Conservation (phyloP, 2,888 invertebrate species). For the Oscheius sp. region DNA sequence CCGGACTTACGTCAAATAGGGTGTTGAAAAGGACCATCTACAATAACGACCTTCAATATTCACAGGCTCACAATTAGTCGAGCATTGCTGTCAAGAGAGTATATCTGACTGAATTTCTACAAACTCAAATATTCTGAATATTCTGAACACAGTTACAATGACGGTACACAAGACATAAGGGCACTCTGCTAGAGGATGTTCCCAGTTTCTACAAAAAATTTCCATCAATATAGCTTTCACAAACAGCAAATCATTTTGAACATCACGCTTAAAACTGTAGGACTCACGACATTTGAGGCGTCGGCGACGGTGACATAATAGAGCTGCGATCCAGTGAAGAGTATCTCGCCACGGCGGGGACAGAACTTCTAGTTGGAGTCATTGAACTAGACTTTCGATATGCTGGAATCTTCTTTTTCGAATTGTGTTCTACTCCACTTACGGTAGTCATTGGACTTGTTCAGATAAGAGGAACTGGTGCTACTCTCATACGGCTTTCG, state of each 20-base stretch:
- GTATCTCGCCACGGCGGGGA: slow-evolving; percentile 42
- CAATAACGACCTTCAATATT: background rate
- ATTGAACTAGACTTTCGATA: slow-evolving; percentile 51
- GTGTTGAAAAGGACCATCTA: slow-evolving; percentile 33
- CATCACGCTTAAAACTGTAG: too few species aligned
- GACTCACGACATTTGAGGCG: slow-evolving; percentile 47
- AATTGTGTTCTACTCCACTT: background rate
- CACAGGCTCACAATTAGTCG: too few species aligned
- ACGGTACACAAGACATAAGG: too few species aligned
- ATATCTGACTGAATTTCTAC: too few species aligned
- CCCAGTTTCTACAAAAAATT: too few species aligned
- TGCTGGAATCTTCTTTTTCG: slow-evolving; percentile 31
- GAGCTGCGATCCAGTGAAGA: slow-evolving; percentile 44
- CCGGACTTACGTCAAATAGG: slow-evolving; percentile 33
- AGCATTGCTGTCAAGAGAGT: too few species aligned
- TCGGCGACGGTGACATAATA: slow-evolving; percentile 50
- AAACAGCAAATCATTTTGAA: too few species aligned
- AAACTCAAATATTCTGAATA: too few species aligned
- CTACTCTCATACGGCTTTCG: slow-evolving; percentile 19
- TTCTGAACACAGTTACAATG: too few species aligned
- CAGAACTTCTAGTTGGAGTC: slow-evolving; percentile 45
- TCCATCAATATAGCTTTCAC: too few species aligned
- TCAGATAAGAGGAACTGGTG: background rate
- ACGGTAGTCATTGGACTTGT: slow-evolving; percentile 31
- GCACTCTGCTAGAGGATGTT: too few species aligned